Conservation (phyloP, 2,888 invertebrate genomes). For the Drosophila tripunctata region DNA sequence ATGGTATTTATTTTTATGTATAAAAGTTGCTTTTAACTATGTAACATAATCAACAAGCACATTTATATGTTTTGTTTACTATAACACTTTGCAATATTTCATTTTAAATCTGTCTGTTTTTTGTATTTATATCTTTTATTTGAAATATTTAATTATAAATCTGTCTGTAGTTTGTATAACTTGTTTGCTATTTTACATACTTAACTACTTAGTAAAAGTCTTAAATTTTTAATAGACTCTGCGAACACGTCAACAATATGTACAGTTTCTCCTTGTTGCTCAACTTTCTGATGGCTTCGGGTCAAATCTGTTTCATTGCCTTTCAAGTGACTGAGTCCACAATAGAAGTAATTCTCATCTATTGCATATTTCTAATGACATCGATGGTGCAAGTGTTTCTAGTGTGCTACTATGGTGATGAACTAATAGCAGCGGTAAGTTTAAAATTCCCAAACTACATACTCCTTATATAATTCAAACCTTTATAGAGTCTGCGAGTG, state of each 20-base stretch:
- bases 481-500: conserved; percentile 68
- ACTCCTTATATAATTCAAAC: background rate
- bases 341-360: conserved; percentile 72
- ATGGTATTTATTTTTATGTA: too few species aligned
- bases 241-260: conserved; percentile 64
- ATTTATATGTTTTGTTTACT: too few species aligned
- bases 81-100: too few species aligned
- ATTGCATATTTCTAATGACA: conserved; percentile 74
- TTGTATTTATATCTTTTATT: too few species aligned
- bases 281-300: conserved; percentile 80
- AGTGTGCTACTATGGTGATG: conserved; percentile 80
- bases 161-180: too few species aligned
- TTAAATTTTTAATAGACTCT: conserved; percentile 65
- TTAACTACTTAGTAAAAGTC: too few species aligned
- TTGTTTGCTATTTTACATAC: too few species aligned
- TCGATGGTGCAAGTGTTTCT: conserved; percentile 80
- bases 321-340: conserved; percentile 80
- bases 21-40: too few species aligned
- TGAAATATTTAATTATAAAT: too few species aligned
- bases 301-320: conserved; percentile 81
- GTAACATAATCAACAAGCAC: too few species aligned
- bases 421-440: conserved; percentile 74
- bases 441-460: accelerated
- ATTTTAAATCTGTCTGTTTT: too few species aligned
- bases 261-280: conserved; percentile 77